A percentile compares a stretch with the other conserved stretches of the same genome.
Conservation (phyloP, 2,888 invertebrate species). For the Eupithecia centaureata region DNA sequence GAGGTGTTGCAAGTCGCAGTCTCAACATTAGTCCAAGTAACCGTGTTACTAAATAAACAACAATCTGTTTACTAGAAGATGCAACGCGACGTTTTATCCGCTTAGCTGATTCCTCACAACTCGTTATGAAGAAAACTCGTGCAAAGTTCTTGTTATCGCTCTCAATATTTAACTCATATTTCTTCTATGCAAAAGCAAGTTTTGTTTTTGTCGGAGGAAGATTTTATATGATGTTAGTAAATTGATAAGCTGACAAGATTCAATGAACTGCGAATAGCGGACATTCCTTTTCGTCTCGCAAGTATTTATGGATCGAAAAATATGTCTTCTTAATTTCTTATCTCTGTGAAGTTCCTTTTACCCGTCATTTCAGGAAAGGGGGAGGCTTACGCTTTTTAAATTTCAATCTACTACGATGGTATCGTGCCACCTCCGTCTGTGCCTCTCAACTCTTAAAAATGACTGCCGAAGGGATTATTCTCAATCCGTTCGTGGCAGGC, state of each 20-base stretch:
- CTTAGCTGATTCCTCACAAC: conserved; percentile 38
- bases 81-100: conserved; percentile 38
- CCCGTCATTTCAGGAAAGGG: conserved; percentile 57
- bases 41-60: conserved; percentile 33
- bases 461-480: conserved; percentile 70
- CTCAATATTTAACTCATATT: conserved; percentile 36
- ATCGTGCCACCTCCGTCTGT: conserved; percentile 56
- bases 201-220: conserved; percentile 35
- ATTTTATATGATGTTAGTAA: conserved; percentile 40
- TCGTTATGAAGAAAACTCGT: conserved; percentile 39
- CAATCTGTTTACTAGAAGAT: conserved; percentile 31
- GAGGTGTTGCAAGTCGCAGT: conserved; percentile 37
- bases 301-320: conserved; percentile 46
- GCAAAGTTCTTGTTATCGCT: conserved; percentile 34
- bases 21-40: conserved; percentile 26
- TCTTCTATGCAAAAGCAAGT: conserved; percentile 24
- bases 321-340: conserved; percentile 52
- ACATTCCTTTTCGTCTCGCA: conserved; percentile 36
- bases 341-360: conserved; percentile 51
- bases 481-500: conserved; percentile 66
- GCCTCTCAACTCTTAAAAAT: conserved; percentile 66
- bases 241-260: conserved; percentile 45
- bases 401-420: conserved; percentile 66
- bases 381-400: conserved; percentile 63
- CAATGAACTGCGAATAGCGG: conserved; percentile 44